Evolutionary conservation across 2,113 vertebrate species (phyloP), one percentile per base, ranked within the genome.

Genomic region (Laticauda laticaudata): DNA sequence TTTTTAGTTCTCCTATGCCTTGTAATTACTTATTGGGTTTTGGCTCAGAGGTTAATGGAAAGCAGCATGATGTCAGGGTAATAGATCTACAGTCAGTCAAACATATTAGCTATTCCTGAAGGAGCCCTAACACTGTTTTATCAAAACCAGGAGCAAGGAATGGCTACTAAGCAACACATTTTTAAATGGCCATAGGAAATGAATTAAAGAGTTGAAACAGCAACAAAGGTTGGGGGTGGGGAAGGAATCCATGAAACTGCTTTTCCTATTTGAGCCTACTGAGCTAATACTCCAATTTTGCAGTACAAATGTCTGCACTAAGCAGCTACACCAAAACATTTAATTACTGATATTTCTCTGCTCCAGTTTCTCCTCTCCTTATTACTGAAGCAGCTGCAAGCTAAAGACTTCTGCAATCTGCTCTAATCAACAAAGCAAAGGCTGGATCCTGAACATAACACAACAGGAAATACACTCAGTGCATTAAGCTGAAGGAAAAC

Each of bases 21-120:
- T 87, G 53, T 91, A 95, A 94, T 94, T 92, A 91, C 39, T 90
- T 94, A 87, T 89, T 92, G 89, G 55, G 55, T 39, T 94, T 90
- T 43, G 29, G 53, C 81, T 88, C 55, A 89, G n/a, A 87, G 87
- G 81, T 92, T 94, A 93, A 91, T 91, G 64, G 64, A 90, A 57
- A 90, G 43, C 54, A 92, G 54, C 43, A 85, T 85, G 92, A 85
- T 56, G 53, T 87, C 91, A 87, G 56, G 75, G 34, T 90, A 94
- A 94, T 94, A 94, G 91, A 90, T 94, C 88, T 39, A 64, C n/a
- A 87, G 23, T 29, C 23, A 56, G 18, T 64, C 81, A 69, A 75
- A 92, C 56, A 91, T 91, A 91, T 43, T 92, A 81, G 45, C 75
- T 91, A 48, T 51, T 91, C 55, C 86, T 54, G 75, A 64, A 81